Percentiles rank a stretch among this genome's conserved stretches.
These are phyloP conservation scores for Macrosteles quadrilineatus DNA, from an alignment of 1,140 invertebrate species.

Conservation along the genomic window DNA sequence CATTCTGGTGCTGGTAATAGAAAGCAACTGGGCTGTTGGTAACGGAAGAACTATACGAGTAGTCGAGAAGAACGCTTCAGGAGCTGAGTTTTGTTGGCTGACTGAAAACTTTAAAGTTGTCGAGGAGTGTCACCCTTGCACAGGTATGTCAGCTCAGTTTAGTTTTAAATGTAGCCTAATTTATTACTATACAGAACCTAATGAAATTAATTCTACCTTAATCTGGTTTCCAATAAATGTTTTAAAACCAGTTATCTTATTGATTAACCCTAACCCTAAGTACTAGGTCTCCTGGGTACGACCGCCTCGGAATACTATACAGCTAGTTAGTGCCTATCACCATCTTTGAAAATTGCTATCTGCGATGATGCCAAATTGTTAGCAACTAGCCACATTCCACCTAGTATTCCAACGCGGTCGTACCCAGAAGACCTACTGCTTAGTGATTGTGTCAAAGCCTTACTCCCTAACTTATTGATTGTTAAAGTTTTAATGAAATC, in stretches of 20 bases:
- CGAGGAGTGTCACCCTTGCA: conserved; percentile 77
- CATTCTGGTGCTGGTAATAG: conserved; percentile 72
- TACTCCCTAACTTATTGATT: no score
- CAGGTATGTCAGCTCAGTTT: conserved; percentile 52
- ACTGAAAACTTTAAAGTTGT: conserved; percentile 68
- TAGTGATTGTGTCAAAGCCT: no score
- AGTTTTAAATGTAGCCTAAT: neutral
- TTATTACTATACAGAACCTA: neutral
- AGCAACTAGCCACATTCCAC: no score
- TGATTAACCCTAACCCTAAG: neutral
- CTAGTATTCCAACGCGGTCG: no score
- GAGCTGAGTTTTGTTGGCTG: conserved; percentile 58
- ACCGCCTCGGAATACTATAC: neutral
- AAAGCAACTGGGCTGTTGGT: conserved; percentile 69
- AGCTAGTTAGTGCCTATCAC: neutral
- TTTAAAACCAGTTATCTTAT: neutral
- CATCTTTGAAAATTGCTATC: neutral
- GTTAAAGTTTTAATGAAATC: no score
- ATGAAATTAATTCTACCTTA: neutral
- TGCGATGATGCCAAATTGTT: no score
- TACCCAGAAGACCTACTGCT: no score
- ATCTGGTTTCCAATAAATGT: neutral
- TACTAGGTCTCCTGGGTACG: neutral
- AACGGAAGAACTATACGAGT: conserved; percentile 56
- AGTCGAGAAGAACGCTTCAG: conserved; percentile 71